Conservation (phyloP, 1,140 invertebrate genomes). For the Venturia canescens region DNA sequence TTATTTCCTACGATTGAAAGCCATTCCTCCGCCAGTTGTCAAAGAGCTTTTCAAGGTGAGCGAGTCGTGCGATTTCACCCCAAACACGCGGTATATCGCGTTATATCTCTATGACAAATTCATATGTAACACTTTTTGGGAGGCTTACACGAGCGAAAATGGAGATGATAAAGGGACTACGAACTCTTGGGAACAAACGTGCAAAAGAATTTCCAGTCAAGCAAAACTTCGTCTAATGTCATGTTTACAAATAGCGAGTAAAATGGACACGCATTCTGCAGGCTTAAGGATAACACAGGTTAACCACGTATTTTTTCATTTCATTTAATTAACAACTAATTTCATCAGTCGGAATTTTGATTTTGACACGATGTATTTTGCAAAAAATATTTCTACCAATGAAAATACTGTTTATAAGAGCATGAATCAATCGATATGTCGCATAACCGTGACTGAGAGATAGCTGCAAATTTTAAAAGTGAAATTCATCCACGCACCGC, state of each 20-base stretch:
- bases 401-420: no score
- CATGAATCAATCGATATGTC: no score
- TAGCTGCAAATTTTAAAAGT: no score
- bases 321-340: not conserved
- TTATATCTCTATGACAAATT: constrained; percentile 69
- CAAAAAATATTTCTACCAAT: no score
- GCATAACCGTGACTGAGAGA: no score
- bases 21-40: constrained; percentile 58
- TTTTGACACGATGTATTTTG: no score
- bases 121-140: constrained; percentile 63
- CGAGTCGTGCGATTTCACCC: constrained; percentile 56
- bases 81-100: constrained; percentile 66
- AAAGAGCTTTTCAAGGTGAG: constrained; percentile 63
- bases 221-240: constrained; percentile 62
- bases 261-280: constrained; percentile 63
- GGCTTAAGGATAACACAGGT: constrained; percentile 61
- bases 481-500: no score
- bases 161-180: constrained; percentile 33
- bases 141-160: constrained; percentile 49
- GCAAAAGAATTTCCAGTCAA: constrained; percentile 53
- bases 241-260: constrained; percentile 69
- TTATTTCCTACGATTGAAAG: constrained; percentile 51
- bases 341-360: no score
- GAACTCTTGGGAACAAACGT: constrained; percentile 46
- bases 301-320: no score